A percentile compares a stretch with the other conserved stretches of the same genome.
Evolutionary conservation across 1,140 invertebrate genomes (phyloP).

Genomic region (Leptopilina clavipes): DNA sequence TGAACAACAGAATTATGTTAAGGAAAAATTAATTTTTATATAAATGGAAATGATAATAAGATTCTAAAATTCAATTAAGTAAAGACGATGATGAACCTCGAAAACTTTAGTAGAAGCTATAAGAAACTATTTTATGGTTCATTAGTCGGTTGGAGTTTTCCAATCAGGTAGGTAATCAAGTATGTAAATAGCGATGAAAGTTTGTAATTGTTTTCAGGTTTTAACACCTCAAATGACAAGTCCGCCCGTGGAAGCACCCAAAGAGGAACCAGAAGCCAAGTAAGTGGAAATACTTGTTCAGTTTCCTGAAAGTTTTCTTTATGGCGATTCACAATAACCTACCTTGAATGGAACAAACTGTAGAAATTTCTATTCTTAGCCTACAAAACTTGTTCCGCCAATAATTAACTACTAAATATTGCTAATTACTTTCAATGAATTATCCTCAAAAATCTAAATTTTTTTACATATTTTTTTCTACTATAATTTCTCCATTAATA

Average conservation of each 20-base stretch:
- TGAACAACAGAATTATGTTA: too few relatives aligned
- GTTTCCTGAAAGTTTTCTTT: slow-evolving; percentile 25
- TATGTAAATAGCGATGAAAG: slow-evolving; percentile 38
- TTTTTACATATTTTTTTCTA: too few relatives aligned
- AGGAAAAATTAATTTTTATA: too few relatives aligned
- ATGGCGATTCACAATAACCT: not conserved
- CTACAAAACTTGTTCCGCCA: not conserved
- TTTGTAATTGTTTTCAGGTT: slow-evolving; percentile 57
- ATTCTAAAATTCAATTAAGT: too few relatives aligned
- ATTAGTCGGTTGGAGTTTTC: not conserved
- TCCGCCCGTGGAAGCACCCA: slow-evolving; percentile 10
- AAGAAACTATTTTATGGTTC: not conserved
- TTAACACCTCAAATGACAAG: slow-evolving; percentile 35
- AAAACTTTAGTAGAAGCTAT: too few relatives aligned
- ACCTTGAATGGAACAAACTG: not conserved
- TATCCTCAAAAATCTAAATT: too few relatives aligned
- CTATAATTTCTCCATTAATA: too few relatives aligned
- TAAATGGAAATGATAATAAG: too few relatives aligned
- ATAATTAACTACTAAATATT: not conserved
- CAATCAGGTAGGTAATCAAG: not conserved
- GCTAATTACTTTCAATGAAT: too few relatives aligned
- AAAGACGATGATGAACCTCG: too few relatives aligned
- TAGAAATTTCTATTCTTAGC: not conserved
- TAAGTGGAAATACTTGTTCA: slow-evolving; percentile 26
- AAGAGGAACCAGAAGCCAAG: not conserved